A percentile compares a stretch with the other conserved stretches of the same genome.
These are phyloP conservation scores for Callithrix jacchus DNA, from an alignment of 2,113 vertebrate genomes.

Conservation along the genomic window DNA sequence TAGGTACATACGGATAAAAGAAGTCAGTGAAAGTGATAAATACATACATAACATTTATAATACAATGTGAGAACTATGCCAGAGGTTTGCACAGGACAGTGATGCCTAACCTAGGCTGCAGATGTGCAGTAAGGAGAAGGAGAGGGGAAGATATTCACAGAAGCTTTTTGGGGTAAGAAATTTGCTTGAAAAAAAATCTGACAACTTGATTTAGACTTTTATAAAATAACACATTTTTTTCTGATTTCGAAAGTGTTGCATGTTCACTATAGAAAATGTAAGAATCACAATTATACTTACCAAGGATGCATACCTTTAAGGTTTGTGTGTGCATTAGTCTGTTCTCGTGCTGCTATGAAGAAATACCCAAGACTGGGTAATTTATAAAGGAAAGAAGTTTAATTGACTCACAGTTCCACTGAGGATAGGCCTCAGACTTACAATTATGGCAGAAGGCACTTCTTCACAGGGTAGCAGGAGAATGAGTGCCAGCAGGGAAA, in stretches of 20 bases:
- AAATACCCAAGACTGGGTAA: no score
- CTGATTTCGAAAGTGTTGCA: not conserved
- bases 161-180: not conserved
- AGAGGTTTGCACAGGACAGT: not conserved
- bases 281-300: not conserved
- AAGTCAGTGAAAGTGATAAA: not conserved
- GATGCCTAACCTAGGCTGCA: not conserved
- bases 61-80: not conserved
- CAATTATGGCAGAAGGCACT: no score
- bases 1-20: not conserved
- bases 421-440: no score
- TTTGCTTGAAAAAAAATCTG: not conserved
- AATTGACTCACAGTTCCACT: no score
- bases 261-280: not conserved
- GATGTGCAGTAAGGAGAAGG: not conserved
- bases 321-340: no score
- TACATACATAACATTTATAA: not conserved
- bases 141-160: not conserved
- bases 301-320: not conserved
- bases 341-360: no score
- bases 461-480: no score
- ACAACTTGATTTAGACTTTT: not conserved
- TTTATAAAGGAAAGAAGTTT: no score
- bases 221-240: not conserved
- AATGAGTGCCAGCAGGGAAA: no score